Evolutionary conservation across 2,797 vertebrate genomes (phyloP), one percentile per base, ranked within the genome.

Genomic region (Pseudochirops corinnae): DNA sequence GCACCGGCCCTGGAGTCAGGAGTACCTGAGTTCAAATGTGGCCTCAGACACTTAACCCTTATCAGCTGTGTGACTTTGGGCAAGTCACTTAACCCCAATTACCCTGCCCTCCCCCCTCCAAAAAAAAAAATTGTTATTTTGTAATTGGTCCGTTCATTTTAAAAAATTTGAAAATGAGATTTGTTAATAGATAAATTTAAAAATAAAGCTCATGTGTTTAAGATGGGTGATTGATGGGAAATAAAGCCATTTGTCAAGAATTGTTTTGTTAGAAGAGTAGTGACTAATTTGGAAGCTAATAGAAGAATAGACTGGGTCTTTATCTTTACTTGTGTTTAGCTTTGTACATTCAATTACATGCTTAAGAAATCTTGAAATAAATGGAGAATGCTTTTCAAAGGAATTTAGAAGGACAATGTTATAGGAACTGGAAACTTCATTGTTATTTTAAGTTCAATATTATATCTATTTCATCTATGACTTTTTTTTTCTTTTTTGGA

Each of bases 201-300:
- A 82, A 82, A 82, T n/a, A 82, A 82, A 82, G n/a, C 67, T 74
- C 12, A 5, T 74, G 24, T 46, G 18, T 82, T 46, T 39, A 46
- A 39, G 18, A 26, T 87, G 39, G 3, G 10, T 26, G 0, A 46
- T 96, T 60, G 13, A 94, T 90, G 90, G 91, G 24, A 91, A 94
- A 52, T 62, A 28, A 29, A 74, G 60, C 29, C 29, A 18, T 93
- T 91, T 94, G 24, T 46, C 11, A n/a, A 94, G 55, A 94, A 39
- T 91, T 92, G 90, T 18, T 46, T 96, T 90, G 93, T 95, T 94
- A 67, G 2, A 93, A 92, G 21, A 95, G 91, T 56, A 14, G 52
- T 94, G 52, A 57, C 52, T 92, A 33, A 58, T 92, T 96, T 96
- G 53, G 92, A 94, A 95, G 56, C 58, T 95, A 95, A 94, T 53